Percentiles rank a stretch among this genome's conserved stretches.
phyloP scores from a whole-genome alignment of 2,797 vertebrate genomes.

The Coilia nasus region DNA sequence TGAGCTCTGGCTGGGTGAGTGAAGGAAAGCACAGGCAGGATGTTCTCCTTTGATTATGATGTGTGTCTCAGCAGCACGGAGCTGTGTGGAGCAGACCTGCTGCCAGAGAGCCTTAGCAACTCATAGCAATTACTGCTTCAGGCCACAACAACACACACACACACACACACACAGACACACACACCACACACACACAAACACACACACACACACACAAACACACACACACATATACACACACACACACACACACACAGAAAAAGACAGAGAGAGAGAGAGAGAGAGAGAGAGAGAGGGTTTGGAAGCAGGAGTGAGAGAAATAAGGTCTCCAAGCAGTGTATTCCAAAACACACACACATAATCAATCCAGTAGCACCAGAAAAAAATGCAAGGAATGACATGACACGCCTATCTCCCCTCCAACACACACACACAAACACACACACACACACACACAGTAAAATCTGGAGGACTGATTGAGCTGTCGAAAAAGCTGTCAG shows the following conservation, averaged over 20 bases:
- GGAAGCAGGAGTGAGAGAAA: background rate
- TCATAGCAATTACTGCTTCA: background rate
- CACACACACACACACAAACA: too few relatives aligned
- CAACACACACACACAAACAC: background rate
- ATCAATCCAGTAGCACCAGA: background rate
- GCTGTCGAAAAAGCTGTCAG: background rate
- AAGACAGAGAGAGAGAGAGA: background rate
- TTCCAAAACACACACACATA: background rate
- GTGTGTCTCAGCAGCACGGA: background rate
- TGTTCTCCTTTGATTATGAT: conserved; percentile 20
- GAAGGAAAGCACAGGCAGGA: background rate
- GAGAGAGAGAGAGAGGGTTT: background rate
- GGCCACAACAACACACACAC: background rate
- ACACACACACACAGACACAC: background rate
- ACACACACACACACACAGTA: background rate
- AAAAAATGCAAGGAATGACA: background rate
- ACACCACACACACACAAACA: background rate
- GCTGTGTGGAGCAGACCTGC: background rate
- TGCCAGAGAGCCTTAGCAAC: background rate
- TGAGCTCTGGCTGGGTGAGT: background rate
- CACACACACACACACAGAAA: background rate
- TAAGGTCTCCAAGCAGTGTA: background rate
- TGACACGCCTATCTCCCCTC: too few relatives aligned
- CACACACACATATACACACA: background rate
- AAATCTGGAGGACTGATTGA: conserved; percentile 1